A percentile compares a stretch with the other conserved stretches of the same genome.
Evolutionary conservation across 2,888 invertebrate genomes (phyloP).

Genomic region (Monopis laevigella): DNA sequence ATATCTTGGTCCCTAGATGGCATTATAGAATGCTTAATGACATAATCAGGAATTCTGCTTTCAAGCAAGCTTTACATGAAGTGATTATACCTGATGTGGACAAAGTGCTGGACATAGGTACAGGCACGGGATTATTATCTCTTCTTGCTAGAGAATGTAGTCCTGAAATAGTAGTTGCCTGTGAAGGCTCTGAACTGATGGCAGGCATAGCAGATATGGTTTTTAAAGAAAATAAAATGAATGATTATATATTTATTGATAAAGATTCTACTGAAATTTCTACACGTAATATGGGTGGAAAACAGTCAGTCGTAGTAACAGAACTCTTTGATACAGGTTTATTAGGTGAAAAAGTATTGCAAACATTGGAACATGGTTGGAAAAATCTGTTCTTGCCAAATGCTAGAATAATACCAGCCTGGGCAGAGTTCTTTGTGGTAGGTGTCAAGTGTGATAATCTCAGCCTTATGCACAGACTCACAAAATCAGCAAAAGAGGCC

Average conservation of each 20-base stretch:
- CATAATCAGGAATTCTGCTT: constrained; percentile 71
- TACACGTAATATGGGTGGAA: constrained; percentile 60
- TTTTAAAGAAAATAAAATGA: constrained; percentile 58
- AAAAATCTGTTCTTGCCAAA: constrained; percentile 58
- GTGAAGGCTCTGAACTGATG: constrained; percentile 75
- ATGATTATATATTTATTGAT: constrained; percentile 59
- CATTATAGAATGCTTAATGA: constrained; percentile 88
- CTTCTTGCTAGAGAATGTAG: constrained; percentile 70
- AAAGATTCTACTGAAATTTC: constrained; percentile 69
- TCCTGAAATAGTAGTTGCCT: constrained; percentile 68
- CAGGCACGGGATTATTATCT: constrained; percentile 80
- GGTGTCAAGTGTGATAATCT: constrained; percentile 68
- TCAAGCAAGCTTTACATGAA: constrained; percentile 68
- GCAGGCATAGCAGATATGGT: constrained; percentile 59
- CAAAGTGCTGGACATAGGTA: constrained; percentile 77
- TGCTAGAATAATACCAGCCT: constrained; percentile 68
- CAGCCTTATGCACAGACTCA: constrained; percentile 51
- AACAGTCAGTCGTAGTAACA: constrained; percentile 72
- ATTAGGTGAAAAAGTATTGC: constrained; percentile 78
- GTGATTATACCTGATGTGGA: constrained; percentile 54
- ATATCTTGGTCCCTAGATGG: constrained; percentile 79
- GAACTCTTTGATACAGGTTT: constrained; percentile 84
- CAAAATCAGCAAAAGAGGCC: constrained; percentile 22
- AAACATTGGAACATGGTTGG: constrained; percentile 76
- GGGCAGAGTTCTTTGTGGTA: constrained; percentile 71